phyloP scores from a whole-genome alignment of 2,797 vertebrate species.

The Galagoides demidoff region DNA sequence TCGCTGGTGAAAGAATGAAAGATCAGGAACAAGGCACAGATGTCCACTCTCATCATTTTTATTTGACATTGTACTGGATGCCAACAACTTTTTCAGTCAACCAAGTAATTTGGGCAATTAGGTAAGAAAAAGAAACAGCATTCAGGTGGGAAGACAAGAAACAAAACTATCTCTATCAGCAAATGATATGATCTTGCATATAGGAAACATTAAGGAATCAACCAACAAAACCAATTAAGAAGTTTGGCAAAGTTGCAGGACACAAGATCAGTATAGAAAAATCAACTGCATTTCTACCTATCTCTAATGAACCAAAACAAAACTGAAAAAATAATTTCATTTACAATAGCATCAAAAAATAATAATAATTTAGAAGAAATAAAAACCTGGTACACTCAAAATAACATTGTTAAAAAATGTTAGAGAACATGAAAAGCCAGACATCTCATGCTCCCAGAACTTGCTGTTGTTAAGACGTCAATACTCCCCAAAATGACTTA shows the following conservation, averaged over 20 bases:
- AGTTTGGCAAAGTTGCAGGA: not conserved
- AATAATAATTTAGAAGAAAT: not conserved
- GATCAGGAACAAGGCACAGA: not conserved
- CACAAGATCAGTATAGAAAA: not conserved
- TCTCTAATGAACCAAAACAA: not conserved
- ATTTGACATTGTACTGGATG: not conserved
- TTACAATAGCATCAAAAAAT: not conserved
- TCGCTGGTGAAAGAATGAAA: not conserved
- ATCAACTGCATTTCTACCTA: not conserved
- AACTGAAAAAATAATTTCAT: not conserved
- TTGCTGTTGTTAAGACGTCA: not conserved
- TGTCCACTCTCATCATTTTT: not conserved
- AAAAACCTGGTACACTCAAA: not conserved
- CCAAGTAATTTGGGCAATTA: not conserved
- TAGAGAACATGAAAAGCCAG: constrained; percentile 3
- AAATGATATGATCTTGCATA: not conserved
- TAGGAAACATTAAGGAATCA: constrained; percentile 24
- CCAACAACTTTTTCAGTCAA: no score
- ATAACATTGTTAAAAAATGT: not conserved
- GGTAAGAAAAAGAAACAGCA: not conserved
- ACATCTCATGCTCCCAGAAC: not conserved
- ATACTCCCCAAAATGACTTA: not conserved
- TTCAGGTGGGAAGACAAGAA: not conserved
- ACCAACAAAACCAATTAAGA: not conserved
- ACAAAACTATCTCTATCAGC: not conserved